Conservation (phyloP, 2,888 invertebrate genomes). For the Anthophora plumipes region DNA sequence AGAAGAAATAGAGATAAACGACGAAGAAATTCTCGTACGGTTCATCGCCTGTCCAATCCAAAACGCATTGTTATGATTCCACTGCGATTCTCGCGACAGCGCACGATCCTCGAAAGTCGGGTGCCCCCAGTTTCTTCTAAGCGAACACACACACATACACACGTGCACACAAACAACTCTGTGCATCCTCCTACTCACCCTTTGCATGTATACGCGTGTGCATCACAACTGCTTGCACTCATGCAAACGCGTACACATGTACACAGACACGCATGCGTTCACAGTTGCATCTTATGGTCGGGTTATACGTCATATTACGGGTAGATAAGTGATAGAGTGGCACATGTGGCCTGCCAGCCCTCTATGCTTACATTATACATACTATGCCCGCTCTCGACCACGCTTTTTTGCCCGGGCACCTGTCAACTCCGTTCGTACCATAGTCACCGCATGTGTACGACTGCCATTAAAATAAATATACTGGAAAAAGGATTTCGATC, state of each 20-base stretch:
- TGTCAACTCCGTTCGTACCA: conserved; percentile 82
- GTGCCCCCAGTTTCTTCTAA: conserved; percentile 27
- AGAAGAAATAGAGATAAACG: neutral
- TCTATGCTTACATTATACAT: conserved; percentile 81
- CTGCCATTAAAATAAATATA: conserved; percentile 80
- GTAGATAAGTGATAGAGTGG: conserved; percentile 82
- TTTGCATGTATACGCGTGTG: conserved; percentile 34
- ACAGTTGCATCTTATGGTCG: conserved; percentile 71
- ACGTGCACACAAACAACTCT: neutral
- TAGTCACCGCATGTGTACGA: conserved; percentile 78
- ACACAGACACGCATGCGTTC: conserved; percentile 25
- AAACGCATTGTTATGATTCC: conserved; percentile 42
- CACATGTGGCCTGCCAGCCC: conserved; percentile 84
- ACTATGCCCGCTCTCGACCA: conserved; percentile 68
- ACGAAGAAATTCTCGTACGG: neutral
- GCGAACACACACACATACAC: conserved; percentile 36
- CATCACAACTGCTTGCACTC: conserved; percentile 38
- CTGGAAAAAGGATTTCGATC: conserved; percentile 77
- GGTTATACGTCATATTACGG: conserved; percentile 79
- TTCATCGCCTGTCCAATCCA: conserved; percentile 5
- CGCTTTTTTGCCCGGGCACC: conserved; percentile 82
- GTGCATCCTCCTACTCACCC: conserved; percentile 43
- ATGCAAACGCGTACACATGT: neutral
- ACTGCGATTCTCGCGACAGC: conserved; percentile 16
- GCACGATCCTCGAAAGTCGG: conserved; percentile 26